Evolutionary conservation across 2,888 invertebrate species (phyloP), one percentile per base, ranked within the genome.

Genomic region (Rhamphomyia laevipes): DNA sequence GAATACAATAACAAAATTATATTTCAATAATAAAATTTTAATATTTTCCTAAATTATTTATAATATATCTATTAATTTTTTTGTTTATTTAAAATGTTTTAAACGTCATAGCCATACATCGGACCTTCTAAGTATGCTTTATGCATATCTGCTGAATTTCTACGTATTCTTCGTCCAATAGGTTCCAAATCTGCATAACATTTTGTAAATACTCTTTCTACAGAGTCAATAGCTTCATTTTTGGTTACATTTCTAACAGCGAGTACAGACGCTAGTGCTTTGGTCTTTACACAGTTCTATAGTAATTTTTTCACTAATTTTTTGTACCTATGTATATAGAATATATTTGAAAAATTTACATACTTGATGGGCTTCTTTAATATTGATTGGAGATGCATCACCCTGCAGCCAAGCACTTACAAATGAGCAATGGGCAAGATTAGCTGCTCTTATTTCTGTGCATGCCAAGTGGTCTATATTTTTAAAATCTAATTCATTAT

Each of bases 101-200:
- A 67, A 21, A 67, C 65, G 65, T 80, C 80, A 68, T 91, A 92
- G 4, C 91, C 91, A 67, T 84, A 88, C 63, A 82, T 79, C 48
- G 78, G 74, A 1, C 82, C 84, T 66, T 92, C 91, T 57, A 76
- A 73, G 61, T 81, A 87, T 0, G 88, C 88, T 63, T 78, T 78
- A 4, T 77, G 67, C 75, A 86, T 83, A 61, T 92, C 90, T 1
- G 74, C 70, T 0, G 87, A 87, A 63, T 84, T 86, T 51, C 86
- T 74, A 55, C 84, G 75, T 53, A 86, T 73, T 53, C 87, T 72
- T 56, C 88, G 73, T 0, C 94, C 94, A 45, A 95, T 78, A 0
- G 96, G 96, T 64, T 96, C 96, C 58, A 94, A 73, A 68, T 96
- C 95, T 17, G 79, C 78, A 63, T 95, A 95, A 67, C 96, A 96